Evolutionary conservation across 2,797 vertebrate species (phyloP), one percentile per base, ranked within the genome.

Genomic region (Pachyuromys duprasi): DNA sequence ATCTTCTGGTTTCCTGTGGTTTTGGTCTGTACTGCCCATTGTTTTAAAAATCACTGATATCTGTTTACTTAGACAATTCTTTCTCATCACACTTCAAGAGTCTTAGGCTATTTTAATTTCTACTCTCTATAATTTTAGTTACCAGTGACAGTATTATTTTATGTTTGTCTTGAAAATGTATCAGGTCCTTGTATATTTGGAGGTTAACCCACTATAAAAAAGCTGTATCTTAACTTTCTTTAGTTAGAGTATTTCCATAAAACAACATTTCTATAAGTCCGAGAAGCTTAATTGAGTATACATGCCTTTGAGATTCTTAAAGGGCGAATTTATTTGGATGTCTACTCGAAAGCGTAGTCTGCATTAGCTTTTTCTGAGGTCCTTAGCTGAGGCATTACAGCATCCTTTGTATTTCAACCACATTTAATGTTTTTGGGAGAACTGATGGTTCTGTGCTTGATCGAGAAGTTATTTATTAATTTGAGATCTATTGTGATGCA

Each of bases 401-500:
- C 87, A 75, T 5, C 2, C 36, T 78, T 72, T 17, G 8, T 75
- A 39, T 76, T 70, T 88, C 20, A 87, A 67, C 7, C 26, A n/a
- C 49, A 28, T 11, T 67, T 84, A 67, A 49, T n/a, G 26, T 12
- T 65, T 84, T 33, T 28, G 31, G 69, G 1, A 67, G 9, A 15
- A 87, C 20, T 20, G 0, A 86, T 33, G 28, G 55, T 69, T 91
- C 63, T 62, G 8, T 39, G 20, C 26, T 53, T 93, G 20, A 57
- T 49, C 24, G 24, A 83, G 63, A 79, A 39, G 6, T 74, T 79
- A 53, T 39, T 83, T 67, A 84, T 75, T 83, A 87, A 83, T 70
- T 80, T 83, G 79, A 90, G 33, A 74, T 80, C 20, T 75, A 45
- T 90, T 96, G 11, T 45, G 26, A 92, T 60, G 17, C 24, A 74